phyloP scores from a whole-genome alignment of 2,797 vertebrate species.

The Tachyglossus aculeatus region DNA sequence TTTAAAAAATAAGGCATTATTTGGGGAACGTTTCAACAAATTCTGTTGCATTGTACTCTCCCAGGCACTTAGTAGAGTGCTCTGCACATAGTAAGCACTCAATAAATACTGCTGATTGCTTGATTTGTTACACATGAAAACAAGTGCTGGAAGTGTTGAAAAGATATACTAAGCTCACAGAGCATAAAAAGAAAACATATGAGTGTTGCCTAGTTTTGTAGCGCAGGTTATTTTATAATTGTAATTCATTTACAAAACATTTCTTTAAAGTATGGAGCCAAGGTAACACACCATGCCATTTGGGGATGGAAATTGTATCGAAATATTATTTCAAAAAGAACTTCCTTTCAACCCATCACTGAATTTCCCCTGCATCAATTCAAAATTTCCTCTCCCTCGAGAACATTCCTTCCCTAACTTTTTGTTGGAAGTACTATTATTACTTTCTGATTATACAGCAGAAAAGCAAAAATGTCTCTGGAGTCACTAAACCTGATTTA shows the following conservation, averaged over 20 bases:
- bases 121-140: too few relatives aligned
- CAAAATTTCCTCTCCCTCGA: conserved; percentile 39
- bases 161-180: too few relatives aligned
- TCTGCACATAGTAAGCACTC: too few relatives aligned
- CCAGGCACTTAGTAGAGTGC: too few relatives aligned
- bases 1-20: too few relatives aligned
- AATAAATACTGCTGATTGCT: too few relatives aligned
- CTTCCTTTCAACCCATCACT: conserved; percentile 30
- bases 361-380: conserved; percentile 46
- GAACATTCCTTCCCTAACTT: conserved; percentile 22
- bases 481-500: conserved; percentile 56
- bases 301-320: not conserved
- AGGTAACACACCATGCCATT: not conserved
- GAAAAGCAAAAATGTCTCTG: conserved; percentile 51
- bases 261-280: not conserved
- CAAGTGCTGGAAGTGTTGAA: too few relatives aligned
- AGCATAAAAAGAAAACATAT: too few relatives aligned
- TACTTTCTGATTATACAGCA: conserved; percentile 65
- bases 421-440: conserved; percentile 43
- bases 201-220: too few relatives aligned
- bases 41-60: too few relatives aligned
- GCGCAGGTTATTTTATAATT: conserved; percentile 11
- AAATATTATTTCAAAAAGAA: not conserved
- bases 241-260: not conserved
- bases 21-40: too few relatives aligned